phyloP scores from a whole-genome alignment of 2,113 vertebrate species.

The Gobio gobio region DNA sequence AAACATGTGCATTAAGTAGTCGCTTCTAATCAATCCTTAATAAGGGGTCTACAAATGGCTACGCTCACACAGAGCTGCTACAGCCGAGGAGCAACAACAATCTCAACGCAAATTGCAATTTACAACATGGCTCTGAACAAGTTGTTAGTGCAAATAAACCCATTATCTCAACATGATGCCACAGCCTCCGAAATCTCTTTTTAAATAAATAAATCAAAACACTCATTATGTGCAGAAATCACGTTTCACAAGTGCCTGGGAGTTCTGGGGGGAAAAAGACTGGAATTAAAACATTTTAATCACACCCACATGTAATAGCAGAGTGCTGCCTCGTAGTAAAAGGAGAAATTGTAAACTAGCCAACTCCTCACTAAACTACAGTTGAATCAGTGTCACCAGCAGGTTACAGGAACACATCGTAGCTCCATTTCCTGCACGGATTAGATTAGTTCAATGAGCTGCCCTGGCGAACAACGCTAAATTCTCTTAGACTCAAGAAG shows the following conservation, averaged over 20 bases:
- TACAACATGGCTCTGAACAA: constrained; percentile 57
- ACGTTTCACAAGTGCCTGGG: constrained; percentile 47
- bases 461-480: constrained; percentile 1
- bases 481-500: not conserved
- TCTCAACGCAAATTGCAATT: constrained; percentile 53
- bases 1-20: constrained; percentile 41
- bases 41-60: constrained; percentile 40
- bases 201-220: constrained; percentile 58
- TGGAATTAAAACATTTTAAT: constrained; percentile 58
- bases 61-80: constrained; percentile 34
- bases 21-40: constrained; percentile 41
- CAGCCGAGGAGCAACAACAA: constrained; percentile 31
- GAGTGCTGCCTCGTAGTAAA: constrained; percentile 36
- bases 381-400: constrained; percentile 34
- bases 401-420: constrained; percentile 13
- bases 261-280: constrained; percentile 45
- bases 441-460: constrained; percentile 17
- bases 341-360: constrained; percentile 34
- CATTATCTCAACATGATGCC: constrained; percentile 61
- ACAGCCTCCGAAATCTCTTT: constrained; percentile 45
- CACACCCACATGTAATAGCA: constrained; percentile 53
- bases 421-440: not conserved
- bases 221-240: constrained; percentile 56
- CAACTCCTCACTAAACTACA: constrained; percentile 2
- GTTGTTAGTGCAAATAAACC: constrained; percentile 57